Conservation (phyloP, 2,888 invertebrate genomes). For the Strigamia crassipes region DNA sequence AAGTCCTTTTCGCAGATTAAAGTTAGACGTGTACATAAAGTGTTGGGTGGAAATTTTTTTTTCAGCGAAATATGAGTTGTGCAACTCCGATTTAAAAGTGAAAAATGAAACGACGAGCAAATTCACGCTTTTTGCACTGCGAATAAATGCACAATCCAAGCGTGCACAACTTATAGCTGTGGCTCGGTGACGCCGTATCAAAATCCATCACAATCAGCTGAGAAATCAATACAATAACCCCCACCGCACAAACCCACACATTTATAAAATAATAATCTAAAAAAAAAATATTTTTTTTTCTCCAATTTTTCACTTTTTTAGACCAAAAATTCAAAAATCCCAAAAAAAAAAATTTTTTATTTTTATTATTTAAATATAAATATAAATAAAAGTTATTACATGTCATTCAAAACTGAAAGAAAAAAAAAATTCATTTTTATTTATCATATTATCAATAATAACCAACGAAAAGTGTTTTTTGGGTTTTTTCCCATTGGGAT, state of each 20-base stretch:
- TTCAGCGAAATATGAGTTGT: constrained; percentile 29
- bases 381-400: no score
- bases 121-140: constrained; percentile 31
- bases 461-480: no score
- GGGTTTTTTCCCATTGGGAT: no score
- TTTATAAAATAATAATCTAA: background rate
- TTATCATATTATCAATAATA: no score
- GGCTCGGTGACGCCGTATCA: constrained; percentile 19
- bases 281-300: background rate
- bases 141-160: constrained; percentile 34
- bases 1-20: constrained; percentile 20
- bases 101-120: constrained; percentile 27
- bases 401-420: background rate
- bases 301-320: no score
- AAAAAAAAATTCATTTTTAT: background rate
- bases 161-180: constrained; percentile 11
- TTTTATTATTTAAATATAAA: no score
- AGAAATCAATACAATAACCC: constrained; percentile 10
- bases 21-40: background rate
- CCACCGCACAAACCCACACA: background rate
- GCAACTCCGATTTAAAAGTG: constrained; percentile 31
- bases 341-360: no score
- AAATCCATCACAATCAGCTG: background rate
- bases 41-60: background rate
- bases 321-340: no score